Conservation (phyloP, 2,888 invertebrate species). For the Tortrix viridana region DNA sequence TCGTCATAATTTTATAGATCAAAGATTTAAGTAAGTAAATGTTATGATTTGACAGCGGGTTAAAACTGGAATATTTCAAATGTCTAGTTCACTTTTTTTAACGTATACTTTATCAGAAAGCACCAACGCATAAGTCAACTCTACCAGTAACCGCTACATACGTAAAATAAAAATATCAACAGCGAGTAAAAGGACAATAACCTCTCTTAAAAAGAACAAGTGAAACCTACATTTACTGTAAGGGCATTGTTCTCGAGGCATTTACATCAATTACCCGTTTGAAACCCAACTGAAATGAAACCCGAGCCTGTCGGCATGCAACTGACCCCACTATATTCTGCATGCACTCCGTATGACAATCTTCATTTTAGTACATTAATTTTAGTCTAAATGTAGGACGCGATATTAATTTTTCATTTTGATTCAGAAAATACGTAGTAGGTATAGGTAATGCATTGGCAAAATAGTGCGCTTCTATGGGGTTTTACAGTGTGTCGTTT, state of each 20-base stretch:
- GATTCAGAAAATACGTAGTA: not conserved
- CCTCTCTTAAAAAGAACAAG: constrained; percentile 15
- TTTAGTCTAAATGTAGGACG: constrained; percentile 28
- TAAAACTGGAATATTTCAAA: no score
- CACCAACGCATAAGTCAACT: no score
- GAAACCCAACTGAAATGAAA: constrained; percentile 65
- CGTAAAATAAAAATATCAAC: no score
- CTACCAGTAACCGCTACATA: no score
- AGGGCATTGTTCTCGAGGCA: constrained; percentile 71
- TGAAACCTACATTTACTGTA: constrained; percentile 42
- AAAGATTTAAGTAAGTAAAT: not conserved
- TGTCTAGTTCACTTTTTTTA: no score
- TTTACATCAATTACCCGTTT: constrained; percentile 74
- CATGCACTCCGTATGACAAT: constrained; percentile 30
- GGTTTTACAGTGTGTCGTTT: not conserved
- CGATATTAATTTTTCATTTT: constrained; percentile 3
- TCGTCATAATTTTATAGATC: constrained; percentile 20
- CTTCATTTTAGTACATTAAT: constrained; percentile 28
- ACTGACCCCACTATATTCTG: constrained; percentile 39
- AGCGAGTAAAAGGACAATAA: no score
- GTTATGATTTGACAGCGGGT: no score
- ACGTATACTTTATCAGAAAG: no score
- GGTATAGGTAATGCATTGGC: not conserved
- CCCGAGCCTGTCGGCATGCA: constrained; percentile 62
- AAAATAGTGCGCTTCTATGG: not conserved